Evolutionary conservation across 2,888 invertebrate species (phyloP).

Genomic region (Phortica magna): DNA sequence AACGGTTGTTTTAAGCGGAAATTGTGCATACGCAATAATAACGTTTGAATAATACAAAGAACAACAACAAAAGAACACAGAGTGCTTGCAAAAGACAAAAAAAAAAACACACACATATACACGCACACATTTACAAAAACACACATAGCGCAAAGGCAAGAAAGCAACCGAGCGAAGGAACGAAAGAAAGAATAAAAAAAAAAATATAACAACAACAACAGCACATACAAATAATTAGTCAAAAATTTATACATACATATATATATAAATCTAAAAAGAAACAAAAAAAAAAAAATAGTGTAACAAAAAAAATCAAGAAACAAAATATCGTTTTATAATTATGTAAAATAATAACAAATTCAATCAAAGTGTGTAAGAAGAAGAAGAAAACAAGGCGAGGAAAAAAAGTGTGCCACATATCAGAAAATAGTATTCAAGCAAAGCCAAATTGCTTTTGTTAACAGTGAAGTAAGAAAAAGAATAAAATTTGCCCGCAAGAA

Average conservation of each 20-base stretch:
- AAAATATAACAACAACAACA: constrained; percentile 62
- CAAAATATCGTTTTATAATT: constrained; percentile 19
- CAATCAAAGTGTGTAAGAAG: constrained; percentile 41
- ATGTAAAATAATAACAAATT: constrained; percentile 4
- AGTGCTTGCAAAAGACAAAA: constrained; percentile 50
- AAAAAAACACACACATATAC: constrained; percentile 37
- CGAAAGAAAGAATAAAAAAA: constrained; percentile 28
- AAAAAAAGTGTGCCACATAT: constrained; percentile 47
- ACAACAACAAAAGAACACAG: constrained; percentile 23
- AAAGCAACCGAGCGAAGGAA: constrained; percentile 28
- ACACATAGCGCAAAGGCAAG: constrained; percentile 38
- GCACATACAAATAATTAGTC: constrained; percentile 1
- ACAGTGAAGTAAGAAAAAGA: constrained; percentile 12
- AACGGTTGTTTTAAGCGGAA: constrained; percentile 72
- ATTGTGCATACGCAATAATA: constrained; percentile 47
- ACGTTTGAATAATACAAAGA: constrained; percentile 42
- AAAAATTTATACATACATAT: background rate
- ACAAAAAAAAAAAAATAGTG: constrained; percentile 11
- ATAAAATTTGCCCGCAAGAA: too few relatives aligned
- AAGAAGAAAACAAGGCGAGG: constrained; percentile 39
- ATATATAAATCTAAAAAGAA: background rate
- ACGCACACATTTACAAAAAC: constrained; percentile 32
- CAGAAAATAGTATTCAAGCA: constrained; percentile 37
- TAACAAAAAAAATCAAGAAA: constrained; percentile 11
- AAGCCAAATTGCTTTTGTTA: constrained; percentile 41